Base-by-base conservation (phyloP, 2,113 vertebrate species). In the Drymodes brunneopygia region DNA sequence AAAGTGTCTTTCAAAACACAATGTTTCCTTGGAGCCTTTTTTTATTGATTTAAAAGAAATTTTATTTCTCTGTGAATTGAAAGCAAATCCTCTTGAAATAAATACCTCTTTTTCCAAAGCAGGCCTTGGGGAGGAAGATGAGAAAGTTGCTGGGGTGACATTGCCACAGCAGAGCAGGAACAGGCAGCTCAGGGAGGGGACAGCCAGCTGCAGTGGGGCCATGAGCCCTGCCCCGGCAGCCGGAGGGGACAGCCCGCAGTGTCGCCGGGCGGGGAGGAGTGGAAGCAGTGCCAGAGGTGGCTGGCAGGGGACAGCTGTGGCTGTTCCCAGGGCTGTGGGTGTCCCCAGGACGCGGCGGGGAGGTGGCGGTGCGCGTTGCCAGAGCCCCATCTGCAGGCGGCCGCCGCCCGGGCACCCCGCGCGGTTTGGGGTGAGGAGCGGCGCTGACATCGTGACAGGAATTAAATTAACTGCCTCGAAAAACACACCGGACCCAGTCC, bases 401-500 rank as follows among this genome's bases (percentile, higher is more conserved):
- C 90, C 2, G 12, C 15, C 7, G 40, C 57, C 62, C 15, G 45
- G 29, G 24, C 36, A 40, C 44, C 35, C 45, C 15, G 29, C 21
- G 24, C 10, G 1, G 0, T 2, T 1, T 1, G 22, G 85, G 22
- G 48, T 1, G 45, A 51, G 64, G 56, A 15, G 7, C 8, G 25
- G 25, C 14, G 3, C 8, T 3, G 2, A 2, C 12, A 6, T 8
- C 9, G 1, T 1, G 3, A 2, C 2, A 42, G 9, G 45, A 66
- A 19, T 6, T 8, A 4, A 47, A 27, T 14, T 2, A 29, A 7
- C 1, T 5, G 6, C 28, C 42, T 15, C 58, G 6, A 19, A 21
- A 21, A 19, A 2, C 8, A 2, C 0, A 10, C 0, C 4, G 3
- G 15, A 5, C 0, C 8, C 18, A 3, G 18, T 5, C 45, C 51